Conservation (phyloP, 1,140 invertebrate genomes). For the Trigoniulus corallinus region DNA sequence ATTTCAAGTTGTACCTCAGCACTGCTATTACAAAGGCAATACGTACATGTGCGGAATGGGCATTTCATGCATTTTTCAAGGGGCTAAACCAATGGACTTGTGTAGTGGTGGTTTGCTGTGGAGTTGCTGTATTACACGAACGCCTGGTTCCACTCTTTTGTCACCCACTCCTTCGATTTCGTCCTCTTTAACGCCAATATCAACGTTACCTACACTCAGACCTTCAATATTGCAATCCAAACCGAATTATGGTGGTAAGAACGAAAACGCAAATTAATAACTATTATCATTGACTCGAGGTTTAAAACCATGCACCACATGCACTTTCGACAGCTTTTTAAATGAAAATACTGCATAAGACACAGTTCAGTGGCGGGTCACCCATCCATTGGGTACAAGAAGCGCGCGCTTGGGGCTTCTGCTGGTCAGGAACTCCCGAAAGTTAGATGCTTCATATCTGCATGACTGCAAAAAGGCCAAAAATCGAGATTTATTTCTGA, state of each 20-base stretch:
- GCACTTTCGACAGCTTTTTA: too few species aligned
- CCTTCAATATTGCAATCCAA: neutral
- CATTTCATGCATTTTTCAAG: constrained; percentile 72
- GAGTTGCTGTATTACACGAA: constrained; percentile 65
- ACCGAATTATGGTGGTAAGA: neutral
- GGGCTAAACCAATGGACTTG: constrained; percentile 67
- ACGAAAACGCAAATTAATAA: too few species aligned
- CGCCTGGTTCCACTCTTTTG: constrained; percentile 25
- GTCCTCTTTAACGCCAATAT: constrained; percentile 10
- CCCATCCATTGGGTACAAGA: too few species aligned
- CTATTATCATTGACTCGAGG: too few species aligned
- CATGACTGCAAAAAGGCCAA: too few species aligned
- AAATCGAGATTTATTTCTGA: too few species aligned
- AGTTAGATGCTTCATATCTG: too few species aligned
- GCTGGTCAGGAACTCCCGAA: too few species aligned
- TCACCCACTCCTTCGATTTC: neutral
- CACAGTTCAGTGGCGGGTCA: too few species aligned
- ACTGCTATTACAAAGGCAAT: constrained; percentile 72
- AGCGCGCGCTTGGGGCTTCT: too few species aligned
- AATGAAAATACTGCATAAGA: too few species aligned
- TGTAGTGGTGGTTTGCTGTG: constrained; percentile 86
- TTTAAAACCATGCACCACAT: too few species aligned
- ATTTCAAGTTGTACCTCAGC: constrained; percentile 74
- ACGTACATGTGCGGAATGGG: constrained; percentile 75
- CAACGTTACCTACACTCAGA: neutral